phyloP scores from a whole-genome alignment of 2,113 vertebrate genomes.

The Edolisoma coerulescens region DNA sequence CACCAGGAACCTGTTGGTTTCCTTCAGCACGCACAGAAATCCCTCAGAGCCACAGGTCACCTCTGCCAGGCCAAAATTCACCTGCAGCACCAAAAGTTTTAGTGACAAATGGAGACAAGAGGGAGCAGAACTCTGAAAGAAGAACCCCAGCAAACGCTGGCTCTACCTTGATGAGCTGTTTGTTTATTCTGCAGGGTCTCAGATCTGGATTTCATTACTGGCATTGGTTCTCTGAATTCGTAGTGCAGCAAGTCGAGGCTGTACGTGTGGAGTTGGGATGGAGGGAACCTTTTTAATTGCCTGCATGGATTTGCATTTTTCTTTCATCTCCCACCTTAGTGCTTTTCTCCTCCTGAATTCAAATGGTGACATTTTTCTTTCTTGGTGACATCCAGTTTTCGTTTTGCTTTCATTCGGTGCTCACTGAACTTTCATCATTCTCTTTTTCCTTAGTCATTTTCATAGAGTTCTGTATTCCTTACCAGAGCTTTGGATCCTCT shows the following conservation, averaged over 20 bases:
- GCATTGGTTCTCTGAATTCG: background rate
- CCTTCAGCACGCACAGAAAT: background rate
- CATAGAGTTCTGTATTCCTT: background rate
- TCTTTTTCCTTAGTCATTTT: background rate
- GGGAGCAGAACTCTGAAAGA: background rate
- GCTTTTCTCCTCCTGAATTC: background rate
- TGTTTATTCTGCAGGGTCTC: background rate
- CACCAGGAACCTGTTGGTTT: background rate
- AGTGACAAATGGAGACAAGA: background rate
- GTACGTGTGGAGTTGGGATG: background rate
- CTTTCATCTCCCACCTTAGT: constrained; percentile 11
- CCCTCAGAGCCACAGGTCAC: background rate
- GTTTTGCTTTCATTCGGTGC: background rate
- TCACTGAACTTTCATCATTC: background rate
- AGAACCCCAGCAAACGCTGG: background rate
- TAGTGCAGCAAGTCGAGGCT: background rate
- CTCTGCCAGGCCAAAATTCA: background rate
- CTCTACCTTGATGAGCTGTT: background rate
- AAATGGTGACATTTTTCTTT: background rate
- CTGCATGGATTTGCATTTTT: background rate
- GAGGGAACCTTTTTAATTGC: background rate
- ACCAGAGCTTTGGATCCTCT: background rate
- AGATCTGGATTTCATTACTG: constrained; percentile 4
- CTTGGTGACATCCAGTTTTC: background rate
- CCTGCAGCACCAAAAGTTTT: background rate